Base-by-base conservation (phyloP, 1,140 invertebrate genomes). In the Hyposmocoma kahamanoa region DNA sequence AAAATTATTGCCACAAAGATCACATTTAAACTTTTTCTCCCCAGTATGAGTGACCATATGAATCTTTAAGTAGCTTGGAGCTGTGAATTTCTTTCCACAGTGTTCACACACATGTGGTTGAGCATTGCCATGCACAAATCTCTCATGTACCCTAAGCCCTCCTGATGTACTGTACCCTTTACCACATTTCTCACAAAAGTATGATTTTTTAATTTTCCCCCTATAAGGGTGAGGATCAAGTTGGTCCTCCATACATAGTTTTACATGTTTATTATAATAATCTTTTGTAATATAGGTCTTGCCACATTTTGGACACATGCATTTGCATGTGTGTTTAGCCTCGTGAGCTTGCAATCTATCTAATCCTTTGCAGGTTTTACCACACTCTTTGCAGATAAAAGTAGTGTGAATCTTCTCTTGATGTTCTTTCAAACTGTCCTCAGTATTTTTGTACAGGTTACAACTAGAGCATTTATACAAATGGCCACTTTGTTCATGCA, bases 41-140 rank as follows among this genome's bases (percentile, higher is more conserved):
- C 82, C 78, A 3, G 84, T 87, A 56, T 88, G 87, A 34, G 76
- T 87, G 30, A 84, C 46, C 73, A 87, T 80, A 30, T 87, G 86
- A 0, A 67, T 64, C 54, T 76, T 83, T 19, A 84, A 62, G 43
- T 81, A 77, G 54, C 80, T 82, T 9, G 72, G 75, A 52, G 79
- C 70, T 24, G 79, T 78, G 38, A 86, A 84, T 22, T 70, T 60
- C 43, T 84, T 84, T 0, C 73, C 72, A 54, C 81, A 84, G 34
- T 70, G 62, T 11, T 65, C 50, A 49, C 81, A 84, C 2, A 73
- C 47, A 47, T 82, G 78, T 9, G 72, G 75, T 30, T 78, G 75
- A 2, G 75, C 76, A 56, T 81, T 69, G 0, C 71, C 77, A 51
- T 84, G 81, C 1, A 62, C 65, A 62, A 84, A 84, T 52, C 75